A percentile compares a stretch with the other conserved stretches of the same genome.
Conservation (phyloP, 1,140 invertebrate species). For the Vanessa tameamea region DNA sequence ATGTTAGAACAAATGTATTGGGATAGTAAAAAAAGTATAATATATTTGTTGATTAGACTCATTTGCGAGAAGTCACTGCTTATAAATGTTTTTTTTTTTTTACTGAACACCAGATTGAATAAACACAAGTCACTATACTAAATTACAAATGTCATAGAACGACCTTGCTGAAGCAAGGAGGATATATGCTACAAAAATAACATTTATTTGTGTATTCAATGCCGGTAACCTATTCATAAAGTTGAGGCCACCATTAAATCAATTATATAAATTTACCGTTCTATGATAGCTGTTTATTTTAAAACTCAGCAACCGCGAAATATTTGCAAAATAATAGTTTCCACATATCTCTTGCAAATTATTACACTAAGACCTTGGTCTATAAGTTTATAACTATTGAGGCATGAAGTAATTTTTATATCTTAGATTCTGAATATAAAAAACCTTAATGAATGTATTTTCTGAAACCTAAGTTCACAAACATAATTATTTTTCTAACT, state of each 20-base stretch:
- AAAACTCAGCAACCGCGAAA: background rate
- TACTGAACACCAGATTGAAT: background rate
- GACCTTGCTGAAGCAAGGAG: slow-evolving; percentile 18
- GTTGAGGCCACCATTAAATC: slow-evolving; percentile 13
- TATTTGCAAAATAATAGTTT: slow-evolving; percentile 1
- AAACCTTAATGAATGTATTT: too few relatives aligned
- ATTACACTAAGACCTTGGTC: slow-evolving; percentile 3
- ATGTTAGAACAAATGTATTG: too few relatives aligned
- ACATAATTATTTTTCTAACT: too few relatives aligned
- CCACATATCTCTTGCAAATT: background rate
- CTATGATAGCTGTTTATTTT: background rate
- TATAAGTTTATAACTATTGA: background rate
- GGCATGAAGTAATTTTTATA: background rate
- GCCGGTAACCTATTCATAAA: slow-evolving; percentile 3
- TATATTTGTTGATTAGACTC: too few relatives aligned
- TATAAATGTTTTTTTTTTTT: background rate
- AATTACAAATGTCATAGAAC: slow-evolving; percentile 27
- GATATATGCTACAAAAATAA: slow-evolving; percentile 21
- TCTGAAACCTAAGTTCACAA: too few relatives aligned
- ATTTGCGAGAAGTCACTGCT: too few relatives aligned
- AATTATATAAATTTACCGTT: slow-evolving; percentile 5
- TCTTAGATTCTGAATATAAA: background rate
- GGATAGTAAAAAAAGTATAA: too few relatives aligned
- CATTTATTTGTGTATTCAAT: slow-evolving; percentile 3
- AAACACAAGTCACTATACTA: slow-evolving; percentile 15